These are phyloP conservation scores for Campylorhamphus procurvoides DNA, from an alignment of 2,113 vertebrate species.

Conservation along the genomic window DNA sequence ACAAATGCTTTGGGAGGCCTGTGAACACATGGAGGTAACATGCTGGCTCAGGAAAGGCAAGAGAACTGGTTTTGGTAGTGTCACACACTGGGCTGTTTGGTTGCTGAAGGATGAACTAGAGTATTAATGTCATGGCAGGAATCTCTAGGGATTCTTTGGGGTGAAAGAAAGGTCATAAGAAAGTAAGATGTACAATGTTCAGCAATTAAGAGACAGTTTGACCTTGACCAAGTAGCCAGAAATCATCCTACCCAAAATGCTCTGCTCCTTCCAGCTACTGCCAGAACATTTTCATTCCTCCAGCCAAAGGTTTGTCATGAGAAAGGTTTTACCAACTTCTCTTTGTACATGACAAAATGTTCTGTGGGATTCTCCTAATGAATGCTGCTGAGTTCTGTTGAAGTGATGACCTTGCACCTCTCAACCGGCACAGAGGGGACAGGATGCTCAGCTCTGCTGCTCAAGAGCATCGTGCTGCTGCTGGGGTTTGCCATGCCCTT, in stretches of 20 bases:
- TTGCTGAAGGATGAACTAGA: background rate
- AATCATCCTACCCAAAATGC: background rate
- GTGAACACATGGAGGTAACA: background rate
- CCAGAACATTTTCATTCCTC: background rate
- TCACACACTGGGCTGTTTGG: background rate
- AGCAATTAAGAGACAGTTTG: background rate
- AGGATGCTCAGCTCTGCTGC: background rate
- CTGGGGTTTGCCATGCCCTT: background rate
- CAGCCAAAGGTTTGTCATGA: slow-evolving; percentile 17
- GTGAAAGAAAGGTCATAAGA: background rate
- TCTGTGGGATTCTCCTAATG: background rate
- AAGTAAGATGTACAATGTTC: background rate
- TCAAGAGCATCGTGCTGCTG: background rate
- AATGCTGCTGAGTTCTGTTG: background rate
- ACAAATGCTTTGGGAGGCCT: background rate
- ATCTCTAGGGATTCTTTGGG: background rate
- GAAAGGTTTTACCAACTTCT: background rate
- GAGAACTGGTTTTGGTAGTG: background rate
- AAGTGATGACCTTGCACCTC: background rate
- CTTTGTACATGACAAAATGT: background rate
- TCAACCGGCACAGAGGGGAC: background rate
- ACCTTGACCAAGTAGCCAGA: background rate
- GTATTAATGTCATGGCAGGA: background rate
- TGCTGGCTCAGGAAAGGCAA: background rate
- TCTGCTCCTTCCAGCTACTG: background rate